Evolutionary conservation across 2,888 invertebrate species (phyloP).

Genomic region (Thyatira batis): DNA sequence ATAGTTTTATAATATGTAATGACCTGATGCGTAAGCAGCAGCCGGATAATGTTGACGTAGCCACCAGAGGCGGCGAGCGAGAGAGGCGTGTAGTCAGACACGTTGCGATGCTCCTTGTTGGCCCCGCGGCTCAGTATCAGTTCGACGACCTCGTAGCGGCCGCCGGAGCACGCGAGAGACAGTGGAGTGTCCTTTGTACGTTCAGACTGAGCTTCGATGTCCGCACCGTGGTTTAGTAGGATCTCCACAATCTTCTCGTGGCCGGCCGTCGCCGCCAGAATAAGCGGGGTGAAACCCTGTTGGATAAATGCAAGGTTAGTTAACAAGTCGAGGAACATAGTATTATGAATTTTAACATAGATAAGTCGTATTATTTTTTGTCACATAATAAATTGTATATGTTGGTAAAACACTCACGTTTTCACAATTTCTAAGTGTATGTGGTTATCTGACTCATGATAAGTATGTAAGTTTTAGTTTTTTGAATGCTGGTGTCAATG

Average conservation of each 20-base stretch:
- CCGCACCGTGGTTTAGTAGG: slow-evolving; percentile 95
- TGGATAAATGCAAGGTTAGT: neutral
- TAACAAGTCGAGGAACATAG: too few species aligned
- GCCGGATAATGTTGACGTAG: slow-evolving; percentile 98
- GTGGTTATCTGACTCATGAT: too few species aligned
- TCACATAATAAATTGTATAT: too few species aligned
- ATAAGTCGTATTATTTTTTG: neutral
- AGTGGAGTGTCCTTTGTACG: slow-evolving; percentile 99
- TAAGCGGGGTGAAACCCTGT: slow-evolving; percentile 96
- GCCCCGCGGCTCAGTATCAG: slow-evolving; percentile 93
- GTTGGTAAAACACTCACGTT: too few species aligned
- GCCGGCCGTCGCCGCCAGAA: slow-evolving; percentile 98
- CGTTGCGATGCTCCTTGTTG: slow-evolving; percentile 99
- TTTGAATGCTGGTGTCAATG: too few species aligned
- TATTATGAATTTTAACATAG: neutral
- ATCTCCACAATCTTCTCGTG: slow-evolving; percentile 92
- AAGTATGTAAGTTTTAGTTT: too few species aligned
- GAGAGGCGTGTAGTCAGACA: slow-evolving; percentile 99
- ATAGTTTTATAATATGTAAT: neutral
- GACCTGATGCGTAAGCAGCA: slow-evolving; percentile 93
- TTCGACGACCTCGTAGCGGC: slow-evolving; percentile 97
- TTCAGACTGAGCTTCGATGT: slow-evolving; percentile 99
- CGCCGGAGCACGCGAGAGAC: slow-evolving; percentile 98
- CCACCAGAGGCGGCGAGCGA: slow-evolving; percentile 99
- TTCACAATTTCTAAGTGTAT: too few species aligned